Percentiles rank a stretch among this genome's conserved stretches.
Evolutionary conservation across 1,140 invertebrate species (phyloP).

Genomic region (Procambarus clarkii): DNA sequence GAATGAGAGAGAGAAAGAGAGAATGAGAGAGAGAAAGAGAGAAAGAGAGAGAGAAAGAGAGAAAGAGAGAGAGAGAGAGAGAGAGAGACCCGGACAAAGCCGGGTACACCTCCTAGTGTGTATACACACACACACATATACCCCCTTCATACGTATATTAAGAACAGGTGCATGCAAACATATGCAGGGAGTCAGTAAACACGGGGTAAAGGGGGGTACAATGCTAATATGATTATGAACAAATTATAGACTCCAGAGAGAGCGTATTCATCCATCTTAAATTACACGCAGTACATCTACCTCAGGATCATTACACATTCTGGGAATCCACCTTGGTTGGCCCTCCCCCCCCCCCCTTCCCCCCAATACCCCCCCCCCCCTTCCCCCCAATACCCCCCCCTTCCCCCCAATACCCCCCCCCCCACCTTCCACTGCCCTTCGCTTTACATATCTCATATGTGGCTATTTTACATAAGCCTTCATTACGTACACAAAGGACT

Average conservation of each 20-base stretch:
- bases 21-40: not conserved
- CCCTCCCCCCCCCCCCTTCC: too few relatives aligned
- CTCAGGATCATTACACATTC: not conserved
- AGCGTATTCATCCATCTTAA: not conserved
- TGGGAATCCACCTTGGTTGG: not conserved
- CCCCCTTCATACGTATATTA: too few relatives aligned
- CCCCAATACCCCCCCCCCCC: too few relatives aligned
- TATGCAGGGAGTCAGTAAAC: too few relatives aligned
- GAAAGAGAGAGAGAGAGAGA: not conserved
- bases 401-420: not conserved
- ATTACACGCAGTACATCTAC: not conserved
- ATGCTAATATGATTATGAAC: not conserved
- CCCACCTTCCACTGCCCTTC: not conserved
- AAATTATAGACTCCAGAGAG: not conserved
- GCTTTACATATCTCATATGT: constrained; percentile 50
- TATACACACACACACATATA: too few relatives aligned
- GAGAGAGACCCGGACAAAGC: too few relatives aligned
- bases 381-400: not conserved
- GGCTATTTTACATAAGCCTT: constrained; percentile 63
- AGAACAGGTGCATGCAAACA: too few relatives aligned
- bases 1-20: not conserved
- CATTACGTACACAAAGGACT: constrained; percentile 60
- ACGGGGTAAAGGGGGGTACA: not conserved
- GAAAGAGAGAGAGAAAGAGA: not conserved
- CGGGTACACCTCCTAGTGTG: too few relatives aligned